phyloP scores from a whole-genome alignment of 2,113 vertebrate species.

The Gymnorhina tibicen region DNA sequence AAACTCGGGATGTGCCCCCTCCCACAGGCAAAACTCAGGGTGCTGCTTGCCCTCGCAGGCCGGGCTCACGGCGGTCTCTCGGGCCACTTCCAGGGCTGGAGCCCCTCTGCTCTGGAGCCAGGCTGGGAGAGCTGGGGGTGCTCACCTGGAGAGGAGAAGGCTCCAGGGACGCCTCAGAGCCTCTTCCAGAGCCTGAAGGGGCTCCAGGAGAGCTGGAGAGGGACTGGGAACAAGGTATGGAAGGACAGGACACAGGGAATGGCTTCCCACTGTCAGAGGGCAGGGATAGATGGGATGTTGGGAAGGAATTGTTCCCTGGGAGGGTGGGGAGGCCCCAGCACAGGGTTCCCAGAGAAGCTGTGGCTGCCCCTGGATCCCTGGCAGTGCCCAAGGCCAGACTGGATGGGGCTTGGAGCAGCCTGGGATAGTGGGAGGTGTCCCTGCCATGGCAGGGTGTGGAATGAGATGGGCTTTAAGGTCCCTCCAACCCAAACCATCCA shows the following conservation, averaged over 20 bases:
- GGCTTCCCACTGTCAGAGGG: no score
- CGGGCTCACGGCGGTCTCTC: background rate
- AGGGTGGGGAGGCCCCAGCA: background rate
- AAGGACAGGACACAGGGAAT: background rate
- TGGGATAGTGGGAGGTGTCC: background rate
- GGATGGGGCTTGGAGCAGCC: fast-evolving
- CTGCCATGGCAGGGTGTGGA: background rate
- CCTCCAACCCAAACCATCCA: background rate
- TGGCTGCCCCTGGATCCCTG: background rate
- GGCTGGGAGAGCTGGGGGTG: background rate
- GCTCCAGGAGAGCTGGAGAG: background rate
- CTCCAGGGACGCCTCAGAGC: background rate
- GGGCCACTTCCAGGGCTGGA: background rate
- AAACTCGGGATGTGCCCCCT: background rate
- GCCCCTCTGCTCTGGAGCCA: background rate
- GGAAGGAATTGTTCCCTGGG: background rate
- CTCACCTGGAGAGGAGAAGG: background rate
- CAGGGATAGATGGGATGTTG: background rate
- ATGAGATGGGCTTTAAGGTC: background rate
- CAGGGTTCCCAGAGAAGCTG: background rate
- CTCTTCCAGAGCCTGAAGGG: background rate
- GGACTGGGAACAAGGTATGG: background rate
- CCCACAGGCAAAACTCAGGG: background rate
- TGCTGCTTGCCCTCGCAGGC: background rate
- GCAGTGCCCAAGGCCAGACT: fast-evolving